Conservation (phyloP, 2,113 vertebrate species). For the Corythoichthys haematopterus region DNA sequence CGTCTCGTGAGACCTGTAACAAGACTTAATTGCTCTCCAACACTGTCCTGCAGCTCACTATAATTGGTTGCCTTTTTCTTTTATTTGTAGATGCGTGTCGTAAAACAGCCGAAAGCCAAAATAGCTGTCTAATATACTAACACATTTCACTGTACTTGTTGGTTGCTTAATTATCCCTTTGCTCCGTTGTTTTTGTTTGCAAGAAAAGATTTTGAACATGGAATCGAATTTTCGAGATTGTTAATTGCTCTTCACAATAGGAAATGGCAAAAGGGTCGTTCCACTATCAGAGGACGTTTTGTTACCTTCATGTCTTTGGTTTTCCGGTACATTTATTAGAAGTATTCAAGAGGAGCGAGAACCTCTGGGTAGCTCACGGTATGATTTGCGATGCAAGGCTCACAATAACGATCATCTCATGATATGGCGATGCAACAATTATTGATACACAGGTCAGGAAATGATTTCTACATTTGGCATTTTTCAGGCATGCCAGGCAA, state of each 20-base stretch:
- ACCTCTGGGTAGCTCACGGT: too few species aligned
- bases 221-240: background rate
- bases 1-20: conserved; percentile 57
- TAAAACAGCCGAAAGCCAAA: conserved; percentile 27
- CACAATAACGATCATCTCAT: too few species aligned
- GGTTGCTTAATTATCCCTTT: conserved; percentile 13
- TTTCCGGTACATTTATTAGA: too few species aligned
- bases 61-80: conserved; percentile 58
- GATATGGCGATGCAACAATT: too few species aligned
- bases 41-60: conserved; percentile 50
- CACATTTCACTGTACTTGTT: conserved; percentile 25
- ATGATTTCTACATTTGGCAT: too few species aligned
- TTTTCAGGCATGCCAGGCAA: too few species aligned
- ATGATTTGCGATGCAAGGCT: too few species aligned
- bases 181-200: background rate
- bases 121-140: conserved; percentile 19
- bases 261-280: background rate
- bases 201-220: background rate
- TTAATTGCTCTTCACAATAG: background rate
- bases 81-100: conserved; percentile 40
- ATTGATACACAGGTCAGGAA: too few species aligned
- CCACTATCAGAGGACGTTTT: too few species aligned
- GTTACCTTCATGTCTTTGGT: too few species aligned
- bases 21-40: conserved; percentile 62
- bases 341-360: too few species aligned